A percentile compares a stretch with the other conserved stretches of the same genome.
phyloP scores from a whole-genome alignment of 2,113 vertebrate genomes.

The Excalfactoria chinensis region DNA sequence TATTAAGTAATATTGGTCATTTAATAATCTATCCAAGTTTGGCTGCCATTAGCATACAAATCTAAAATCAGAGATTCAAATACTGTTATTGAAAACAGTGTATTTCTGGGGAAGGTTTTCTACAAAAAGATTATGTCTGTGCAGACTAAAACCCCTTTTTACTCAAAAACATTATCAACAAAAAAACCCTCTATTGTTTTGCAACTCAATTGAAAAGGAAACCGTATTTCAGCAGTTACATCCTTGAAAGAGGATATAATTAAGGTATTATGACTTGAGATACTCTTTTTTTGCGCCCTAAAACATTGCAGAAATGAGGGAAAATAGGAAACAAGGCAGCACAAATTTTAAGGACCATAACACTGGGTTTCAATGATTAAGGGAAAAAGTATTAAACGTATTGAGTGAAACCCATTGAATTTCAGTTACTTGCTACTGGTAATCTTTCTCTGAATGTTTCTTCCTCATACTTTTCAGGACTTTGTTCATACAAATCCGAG shows the following conservation, averaged over 20 bases:
- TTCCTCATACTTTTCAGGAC: not conserved
- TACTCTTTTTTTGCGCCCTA: not conserved
- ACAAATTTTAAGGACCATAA: not conserved
- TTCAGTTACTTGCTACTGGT: not conserved
- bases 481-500: not conserved
- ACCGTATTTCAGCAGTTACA: not conserved
- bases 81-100: not conserved
- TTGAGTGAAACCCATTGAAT: not conserved
- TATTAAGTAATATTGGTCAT: not conserved
- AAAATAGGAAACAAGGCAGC: not conserved
- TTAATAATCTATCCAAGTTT: not conserved
- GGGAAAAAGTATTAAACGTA: not conserved
- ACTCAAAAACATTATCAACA: not conserved
- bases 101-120: not conserved
- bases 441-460: not conserved
- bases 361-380: not conserved
- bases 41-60: not conserved
- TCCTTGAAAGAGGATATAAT: not conserved
- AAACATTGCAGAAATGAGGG: fast-evolving
- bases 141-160: not conserved
- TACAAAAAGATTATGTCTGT: not conserved
- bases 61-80: not conserved
- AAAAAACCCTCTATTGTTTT: not conserved
- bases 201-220: not conserved
- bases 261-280: not conserved